Conservation (phyloP, 2,797 vertebrate genomes). For the Pangasius sanitwongsei region DNA sequence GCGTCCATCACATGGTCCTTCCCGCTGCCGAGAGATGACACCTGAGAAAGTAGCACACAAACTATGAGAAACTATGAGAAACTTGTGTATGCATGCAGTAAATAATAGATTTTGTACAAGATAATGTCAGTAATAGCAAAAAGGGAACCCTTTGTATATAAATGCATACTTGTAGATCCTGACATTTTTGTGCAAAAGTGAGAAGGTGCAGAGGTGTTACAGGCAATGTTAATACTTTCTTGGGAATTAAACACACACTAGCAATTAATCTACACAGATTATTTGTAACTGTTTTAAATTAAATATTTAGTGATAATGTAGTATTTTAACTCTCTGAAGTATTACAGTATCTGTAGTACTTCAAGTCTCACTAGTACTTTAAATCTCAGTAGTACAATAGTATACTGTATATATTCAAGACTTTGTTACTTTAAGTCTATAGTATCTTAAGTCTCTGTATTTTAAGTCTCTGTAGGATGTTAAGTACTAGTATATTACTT, state of each 20-base stretch:
- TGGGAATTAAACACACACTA: background rate
- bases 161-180: background rate
- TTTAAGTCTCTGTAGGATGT: background rate
- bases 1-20: constrained; percentile 98
- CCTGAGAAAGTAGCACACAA: constrained; percentile 68
- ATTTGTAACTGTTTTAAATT: background rate
- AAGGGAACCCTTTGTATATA: background rate
- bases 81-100: background rate
- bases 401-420: background rate
- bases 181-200: background rate
- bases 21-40: constrained; percentile 93
- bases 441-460: background rate
- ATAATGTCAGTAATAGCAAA: background rate
- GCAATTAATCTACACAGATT: background rate
- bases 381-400: background rate
- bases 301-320: background rate
- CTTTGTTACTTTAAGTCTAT: background rate
- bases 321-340: background rate
- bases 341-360: background rate
- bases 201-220: background rate
- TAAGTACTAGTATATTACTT: background rate
- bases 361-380: background rate
- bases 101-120: background rate
- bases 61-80: background rate
- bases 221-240: background rate